These are phyloP conservation scores for Corbicula japonica DNA, from an alignment of 2,888 invertebrate species.

Conservation along the genomic window DNA sequence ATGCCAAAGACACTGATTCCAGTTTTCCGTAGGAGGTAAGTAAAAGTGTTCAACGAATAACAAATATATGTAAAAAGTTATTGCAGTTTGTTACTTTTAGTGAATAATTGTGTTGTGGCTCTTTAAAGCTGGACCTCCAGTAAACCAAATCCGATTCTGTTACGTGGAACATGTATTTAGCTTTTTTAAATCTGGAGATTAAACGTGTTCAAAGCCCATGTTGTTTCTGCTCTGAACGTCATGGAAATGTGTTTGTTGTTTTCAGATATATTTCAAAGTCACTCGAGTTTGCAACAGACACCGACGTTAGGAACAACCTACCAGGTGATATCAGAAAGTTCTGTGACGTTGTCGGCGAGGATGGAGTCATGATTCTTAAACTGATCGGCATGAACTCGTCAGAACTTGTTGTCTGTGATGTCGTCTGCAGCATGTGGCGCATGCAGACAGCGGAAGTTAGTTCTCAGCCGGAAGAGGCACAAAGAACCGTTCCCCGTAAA, in stretches of 20 bases:
- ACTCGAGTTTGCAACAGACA: constrained; percentile 30
- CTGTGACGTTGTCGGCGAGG: constrained; percentile 47
- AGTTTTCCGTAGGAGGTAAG: constrained; percentile 55
- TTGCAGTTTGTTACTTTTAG: too few relatives aligned
- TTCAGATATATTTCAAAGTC: constrained; percentile 43
- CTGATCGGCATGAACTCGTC: constrained; percentile 54
- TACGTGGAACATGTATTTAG: background rate
- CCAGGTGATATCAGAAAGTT: constrained; percentile 18
- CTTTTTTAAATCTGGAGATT: background rate
- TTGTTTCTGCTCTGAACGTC: too few relatives aligned
- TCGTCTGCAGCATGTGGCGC: constrained; percentile 42
- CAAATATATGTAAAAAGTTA: background rate
- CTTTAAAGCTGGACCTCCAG: too few relatives aligned
- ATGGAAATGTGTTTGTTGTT: background rate
- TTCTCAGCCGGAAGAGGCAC: too few relatives aligned
- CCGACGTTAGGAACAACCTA: background rate
- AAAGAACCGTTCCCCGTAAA: too few relatives aligned
- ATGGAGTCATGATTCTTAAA: constrained; percentile 59
- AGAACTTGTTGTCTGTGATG: constrained; percentile 50
- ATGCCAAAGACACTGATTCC: constrained; percentile 41
- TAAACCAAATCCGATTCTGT: too few relatives aligned
- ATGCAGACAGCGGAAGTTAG: too few relatives aligned
- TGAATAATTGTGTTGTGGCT: too few relatives aligned
- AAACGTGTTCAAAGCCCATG: background rate
- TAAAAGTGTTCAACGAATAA: too few relatives aligned